Evolutionary conservation across 2,888 invertebrate species (phyloP).

Genomic region (Athripsodes cinereus): DNA sequence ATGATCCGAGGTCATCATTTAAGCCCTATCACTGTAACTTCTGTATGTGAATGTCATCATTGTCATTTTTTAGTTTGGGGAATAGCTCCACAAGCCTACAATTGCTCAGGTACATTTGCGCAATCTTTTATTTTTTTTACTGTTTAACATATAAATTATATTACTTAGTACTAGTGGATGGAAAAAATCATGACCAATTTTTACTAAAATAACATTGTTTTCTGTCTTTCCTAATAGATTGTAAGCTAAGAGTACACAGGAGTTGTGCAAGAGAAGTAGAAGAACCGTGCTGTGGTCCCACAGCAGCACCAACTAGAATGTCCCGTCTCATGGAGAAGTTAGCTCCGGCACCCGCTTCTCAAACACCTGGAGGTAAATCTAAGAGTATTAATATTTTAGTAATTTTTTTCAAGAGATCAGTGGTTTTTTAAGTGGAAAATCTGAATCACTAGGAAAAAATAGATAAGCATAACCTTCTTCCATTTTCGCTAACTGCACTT

Average conservation of each 20-base stretch:
- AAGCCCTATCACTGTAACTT: constrained; percentile 80
- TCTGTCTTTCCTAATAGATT: constrained; percentile 58
- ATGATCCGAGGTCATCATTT: constrained; percentile 86
- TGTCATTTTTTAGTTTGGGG: constrained; percentile 92
- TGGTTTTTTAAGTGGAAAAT: no score
- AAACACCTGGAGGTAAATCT: not conserved
- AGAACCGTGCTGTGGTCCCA: constrained; percentile 73
- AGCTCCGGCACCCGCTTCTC: constrained; percentile 35
- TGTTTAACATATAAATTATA: not conserved
- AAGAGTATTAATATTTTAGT: no score
- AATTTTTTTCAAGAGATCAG: no score
- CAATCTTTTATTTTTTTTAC: not conserved
- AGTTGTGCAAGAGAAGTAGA: constrained; percentile 72
- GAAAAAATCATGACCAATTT: no score
- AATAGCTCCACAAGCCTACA: constrained; percentile 94
- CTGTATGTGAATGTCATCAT: constrained; percentile 87
- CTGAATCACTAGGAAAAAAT: no score
- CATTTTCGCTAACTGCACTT: no score
- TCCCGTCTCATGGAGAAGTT: constrained; percentile 68
- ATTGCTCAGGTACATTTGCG: constrained; percentile 69
- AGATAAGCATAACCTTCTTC: no score
- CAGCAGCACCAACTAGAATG: constrained; percentile 58
- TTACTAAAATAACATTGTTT: constrained; percentile 9
- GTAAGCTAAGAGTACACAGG: constrained; percentile 83
- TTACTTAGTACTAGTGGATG: no score